Evolutionary conservation across 2,113 vertebrate genomes (phyloP).

Genomic region (Gorsachius goisagi): DNA sequence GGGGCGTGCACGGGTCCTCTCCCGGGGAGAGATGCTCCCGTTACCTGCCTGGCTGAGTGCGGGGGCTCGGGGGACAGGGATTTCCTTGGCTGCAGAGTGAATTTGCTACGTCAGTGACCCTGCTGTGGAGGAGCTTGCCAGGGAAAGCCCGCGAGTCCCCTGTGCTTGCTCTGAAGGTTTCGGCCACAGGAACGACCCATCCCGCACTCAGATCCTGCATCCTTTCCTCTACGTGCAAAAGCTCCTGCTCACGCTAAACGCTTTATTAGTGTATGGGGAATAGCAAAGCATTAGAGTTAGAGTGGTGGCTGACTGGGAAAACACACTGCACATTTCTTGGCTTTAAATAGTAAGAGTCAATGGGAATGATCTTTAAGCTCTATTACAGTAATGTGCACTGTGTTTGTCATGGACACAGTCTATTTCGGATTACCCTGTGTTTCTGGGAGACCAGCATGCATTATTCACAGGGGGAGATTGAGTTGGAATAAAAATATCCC

Average conservation of each 20-base stretch:
- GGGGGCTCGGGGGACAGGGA: fast-evolving
- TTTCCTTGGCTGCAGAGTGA: not conserved
- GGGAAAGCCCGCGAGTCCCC: fast-evolving
- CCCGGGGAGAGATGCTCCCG: not conserved
- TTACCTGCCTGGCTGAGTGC: not conserved
- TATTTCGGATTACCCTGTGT: not conserved
- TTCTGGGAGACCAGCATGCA: conserved; percentile 28
- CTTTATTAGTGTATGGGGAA: not conserved
- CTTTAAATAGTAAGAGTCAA: not conserved
- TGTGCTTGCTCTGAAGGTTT: not conserved
- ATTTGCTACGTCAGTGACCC: fast-evolving
- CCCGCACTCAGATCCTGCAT: not conserved
- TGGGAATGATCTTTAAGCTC: not conserved
- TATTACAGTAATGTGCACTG: not conserved
- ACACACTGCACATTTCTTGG: not conserved
- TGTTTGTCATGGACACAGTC: not conserved
- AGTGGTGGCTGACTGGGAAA: not conserved
- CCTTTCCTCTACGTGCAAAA: not conserved
- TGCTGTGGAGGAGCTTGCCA: not conserved
- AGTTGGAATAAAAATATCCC: conserved; percentile 7
- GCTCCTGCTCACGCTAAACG: not conserved
- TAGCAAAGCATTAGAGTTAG: not conserved
- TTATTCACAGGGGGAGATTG: conserved; percentile 22
- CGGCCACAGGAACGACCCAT: not conserved
- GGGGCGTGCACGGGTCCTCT: fast-evolving